Base-by-base conservation (phyloP, 2,797 vertebrate species). In the Picus viridis region DNA sequence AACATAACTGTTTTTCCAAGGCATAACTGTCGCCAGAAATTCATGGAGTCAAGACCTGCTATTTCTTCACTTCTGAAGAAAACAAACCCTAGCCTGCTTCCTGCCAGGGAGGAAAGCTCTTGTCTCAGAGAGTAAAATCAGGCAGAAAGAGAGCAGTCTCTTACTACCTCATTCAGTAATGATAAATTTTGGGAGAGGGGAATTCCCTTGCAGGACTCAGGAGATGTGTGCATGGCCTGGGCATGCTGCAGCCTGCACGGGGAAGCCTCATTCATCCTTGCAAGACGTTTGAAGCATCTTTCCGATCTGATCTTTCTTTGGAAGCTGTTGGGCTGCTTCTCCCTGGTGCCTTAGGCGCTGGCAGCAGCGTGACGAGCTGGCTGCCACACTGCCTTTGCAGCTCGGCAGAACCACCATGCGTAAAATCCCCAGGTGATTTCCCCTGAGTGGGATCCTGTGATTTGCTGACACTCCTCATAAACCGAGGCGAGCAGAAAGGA, bases 341-440 rank as follows among this genome's bases (percentile, higher is more conserved):
- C 77, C 51, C 32, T 36, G 45, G 49, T 79, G 76, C 90, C 83
- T 83, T 64, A 81, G 87, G 83, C 86, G 9, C 43, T 34, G 79
- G 0, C 9, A 94, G 73, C 84, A 87, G 89, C 89, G 5, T 6
- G 49, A 81, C 1, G 26, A 91, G 62, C 72, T 92, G 0, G 0
- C 75, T 73, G 61, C 89, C 39, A 34, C 0, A 3, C 51, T 3
- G 80, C 86, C 69, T 90, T 85, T 82, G 77, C 81, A 34, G 84
- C 92, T 87, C 15, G 90, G 86, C 84, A 73, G 90, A 80, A 93
- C 0, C 3, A 72, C 76, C 67, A 91, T 86, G 96, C 85, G 51
- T 93, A 89, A 96, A 94, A 96, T 96, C 73, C 92, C 89, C 83
- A 73, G 76, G 94, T 95, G 94, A 96, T 93, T 95, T 93, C 91